Evolutionary conservation across 2,797 vertebrate genomes (phyloP).

Genomic region (Sardinella longiceps): DNA sequence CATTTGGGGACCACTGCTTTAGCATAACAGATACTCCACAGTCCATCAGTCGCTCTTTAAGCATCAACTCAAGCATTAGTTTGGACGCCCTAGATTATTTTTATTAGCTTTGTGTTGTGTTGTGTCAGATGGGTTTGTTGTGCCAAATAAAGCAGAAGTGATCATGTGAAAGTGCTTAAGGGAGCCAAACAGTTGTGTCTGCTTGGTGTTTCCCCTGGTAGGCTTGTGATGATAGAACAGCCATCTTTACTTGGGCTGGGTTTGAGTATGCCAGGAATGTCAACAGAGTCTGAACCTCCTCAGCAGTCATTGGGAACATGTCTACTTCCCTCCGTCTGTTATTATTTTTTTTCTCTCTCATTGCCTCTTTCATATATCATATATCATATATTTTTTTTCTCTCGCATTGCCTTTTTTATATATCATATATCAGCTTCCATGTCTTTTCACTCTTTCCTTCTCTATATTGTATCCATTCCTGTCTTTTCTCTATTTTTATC

Average conservation of each 20-base stretch:
- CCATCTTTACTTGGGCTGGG: not conserved
- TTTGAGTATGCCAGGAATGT: not conserved
- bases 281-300: not conserved
- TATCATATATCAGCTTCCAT: not conserved
- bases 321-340: not conserved
- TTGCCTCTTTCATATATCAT: not conserved
- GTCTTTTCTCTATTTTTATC: not conserved
- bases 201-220: not conserved
- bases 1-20: no score
- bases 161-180: not conserved
- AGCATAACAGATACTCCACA: not conserved
- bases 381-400: not conserved
- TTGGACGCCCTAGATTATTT: no score
- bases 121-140: not conserved
- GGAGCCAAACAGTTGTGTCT: not conserved
- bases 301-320: not conserved
- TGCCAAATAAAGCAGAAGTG: not conserved
- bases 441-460: not conserved
- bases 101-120: not conserved
- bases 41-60: not conserved
- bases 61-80: not conserved
- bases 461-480: not conserved
- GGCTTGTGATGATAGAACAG: not conserved
- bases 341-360: not conserved
- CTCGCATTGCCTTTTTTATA: not conserved